Evolutionary conservation across 2,797 vertebrate genomes (phyloP).

Genomic region (Myotis daubentonii): DNA sequence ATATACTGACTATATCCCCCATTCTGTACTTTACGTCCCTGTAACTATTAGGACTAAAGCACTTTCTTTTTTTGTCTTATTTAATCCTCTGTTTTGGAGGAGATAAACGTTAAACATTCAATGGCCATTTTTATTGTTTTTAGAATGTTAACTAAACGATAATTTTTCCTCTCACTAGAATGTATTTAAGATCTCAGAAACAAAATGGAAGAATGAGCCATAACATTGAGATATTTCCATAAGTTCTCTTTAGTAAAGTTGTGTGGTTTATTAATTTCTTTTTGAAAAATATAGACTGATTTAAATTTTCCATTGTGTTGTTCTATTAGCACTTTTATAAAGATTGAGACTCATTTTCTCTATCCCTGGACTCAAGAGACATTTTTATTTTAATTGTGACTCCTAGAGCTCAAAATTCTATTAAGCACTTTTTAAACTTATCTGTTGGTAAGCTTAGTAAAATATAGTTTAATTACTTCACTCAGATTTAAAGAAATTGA

Average conservation of each 20-base stretch:
- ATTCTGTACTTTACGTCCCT: background rate
- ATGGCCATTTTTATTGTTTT: background rate
- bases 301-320: constrained; percentile 46
- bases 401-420: constrained; percentile 45
- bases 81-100: constrained; percentile 13
- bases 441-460: constrained; percentile 37
- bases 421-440: constrained; percentile 46
- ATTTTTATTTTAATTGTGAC: constrained; percentile 56
- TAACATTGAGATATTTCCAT: background rate
- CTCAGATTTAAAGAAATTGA: constrained; percentile 47
- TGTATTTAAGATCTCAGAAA: constrained; percentile 24
- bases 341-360: constrained; percentile 42
- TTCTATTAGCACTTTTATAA: constrained; percentile 38
- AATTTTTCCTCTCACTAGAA: background rate
- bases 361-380: background rate
- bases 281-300: background rate
- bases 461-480: constrained; percentile 40
- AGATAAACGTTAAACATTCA: background rate
- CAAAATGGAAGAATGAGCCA: background rate
- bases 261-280: constrained; percentile 29
- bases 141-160: background rate
- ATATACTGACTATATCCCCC: background rate
- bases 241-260: background rate
- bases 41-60: background rate
- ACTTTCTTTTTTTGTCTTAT: background rate